These are phyloP conservation scores for Diaprepes abbreviatus DNA, from an alignment of 2,888 invertebrate species.

Conservation along the genomic window DNA sequence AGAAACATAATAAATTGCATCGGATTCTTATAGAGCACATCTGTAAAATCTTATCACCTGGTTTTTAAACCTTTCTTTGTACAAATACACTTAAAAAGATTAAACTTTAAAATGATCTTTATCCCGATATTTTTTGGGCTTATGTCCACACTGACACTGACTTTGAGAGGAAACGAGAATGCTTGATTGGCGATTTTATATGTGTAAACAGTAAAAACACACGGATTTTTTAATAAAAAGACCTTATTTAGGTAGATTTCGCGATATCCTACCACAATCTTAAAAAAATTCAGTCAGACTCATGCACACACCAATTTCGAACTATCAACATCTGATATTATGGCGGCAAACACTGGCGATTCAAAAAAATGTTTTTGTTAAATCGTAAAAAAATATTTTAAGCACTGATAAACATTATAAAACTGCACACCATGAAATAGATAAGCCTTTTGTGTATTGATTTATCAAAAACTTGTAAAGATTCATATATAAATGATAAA, in stretches of 20 bases:
- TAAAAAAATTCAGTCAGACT: conserved; percentile 51
- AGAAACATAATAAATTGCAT: conserved; percentile 60
- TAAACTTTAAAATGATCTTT: conserved; percentile 15
- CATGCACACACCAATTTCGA: conserved; percentile 47
- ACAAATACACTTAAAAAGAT: conserved; percentile 20
- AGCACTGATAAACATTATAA: not conserved
- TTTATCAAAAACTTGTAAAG: not conserved
- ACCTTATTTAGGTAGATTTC: conserved; percentile 31
- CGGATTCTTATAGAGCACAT: conserved; percentile 51
- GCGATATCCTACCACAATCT: conserved; percentile 50
- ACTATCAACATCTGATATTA: conserved; percentile 54
- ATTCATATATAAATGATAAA: not conserved
- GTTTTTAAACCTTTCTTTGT: conserved; percentile 46
- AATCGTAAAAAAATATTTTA: not conserved
- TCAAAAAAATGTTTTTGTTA: conserved; percentile 41
- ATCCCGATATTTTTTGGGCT: conserved; percentile 47
- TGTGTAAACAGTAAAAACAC: conserved; percentile 11
- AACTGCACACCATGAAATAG: not conserved
- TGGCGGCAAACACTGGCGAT: conserved; percentile 55
- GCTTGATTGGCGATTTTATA: conserved; percentile 55
- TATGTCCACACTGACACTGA: conserved; percentile 54
- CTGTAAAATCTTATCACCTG: conserved; percentile 25
- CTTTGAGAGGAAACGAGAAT: conserved; percentile 56
- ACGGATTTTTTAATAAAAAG: conserved; percentile 39
- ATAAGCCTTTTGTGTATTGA: not conserved